phyloP scores from a whole-genome alignment of 1,140 invertebrate species.

The Lepidurus couesii region DNA sequence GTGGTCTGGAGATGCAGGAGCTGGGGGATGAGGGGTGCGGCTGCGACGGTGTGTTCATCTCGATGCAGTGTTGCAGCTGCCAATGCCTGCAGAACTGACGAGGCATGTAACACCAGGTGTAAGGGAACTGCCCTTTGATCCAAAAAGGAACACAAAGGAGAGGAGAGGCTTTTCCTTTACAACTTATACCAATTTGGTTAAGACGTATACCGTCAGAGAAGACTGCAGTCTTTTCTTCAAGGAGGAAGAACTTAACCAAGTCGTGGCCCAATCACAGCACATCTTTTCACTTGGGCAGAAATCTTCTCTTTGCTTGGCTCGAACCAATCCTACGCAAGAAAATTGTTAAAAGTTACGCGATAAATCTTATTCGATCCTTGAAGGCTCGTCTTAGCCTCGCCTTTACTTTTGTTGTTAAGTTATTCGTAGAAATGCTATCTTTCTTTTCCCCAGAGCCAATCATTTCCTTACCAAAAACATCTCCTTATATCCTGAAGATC shows the following conservation, averaged over 20 bases:
- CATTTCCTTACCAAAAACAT: background rate
- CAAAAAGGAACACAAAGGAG: background rate
- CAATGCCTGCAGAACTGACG: constrained; percentile 20
- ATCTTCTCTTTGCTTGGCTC: background rate
- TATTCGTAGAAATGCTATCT: background rate
- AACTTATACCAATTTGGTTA: background rate
- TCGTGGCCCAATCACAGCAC: background rate
- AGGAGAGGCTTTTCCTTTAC: background rate
- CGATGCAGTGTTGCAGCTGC: constrained; percentile 20
- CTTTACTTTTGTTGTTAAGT: background rate
- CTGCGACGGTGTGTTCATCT: constrained; percentile 17
- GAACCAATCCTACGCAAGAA: background rate
- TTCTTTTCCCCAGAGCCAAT: background rate
- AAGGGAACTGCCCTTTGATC: constrained; percentile 6
- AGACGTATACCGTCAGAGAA: background rate
- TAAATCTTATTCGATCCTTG: background rate
- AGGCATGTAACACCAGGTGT: constrained; percentile 17
- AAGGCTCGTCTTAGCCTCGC: background rate
- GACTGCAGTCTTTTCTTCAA: background rate
- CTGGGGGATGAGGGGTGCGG: constrained; percentile 8
- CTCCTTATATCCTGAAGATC: too few species aligned
- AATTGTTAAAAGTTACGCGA: background rate
- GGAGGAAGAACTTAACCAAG: background rate
- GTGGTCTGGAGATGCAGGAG: constrained; percentile 8
- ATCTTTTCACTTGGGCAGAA: background rate